Evolutionary conservation across 2,888 invertebrate genomes (phyloP).

Genomic region (Anodontia alba): DNA sequence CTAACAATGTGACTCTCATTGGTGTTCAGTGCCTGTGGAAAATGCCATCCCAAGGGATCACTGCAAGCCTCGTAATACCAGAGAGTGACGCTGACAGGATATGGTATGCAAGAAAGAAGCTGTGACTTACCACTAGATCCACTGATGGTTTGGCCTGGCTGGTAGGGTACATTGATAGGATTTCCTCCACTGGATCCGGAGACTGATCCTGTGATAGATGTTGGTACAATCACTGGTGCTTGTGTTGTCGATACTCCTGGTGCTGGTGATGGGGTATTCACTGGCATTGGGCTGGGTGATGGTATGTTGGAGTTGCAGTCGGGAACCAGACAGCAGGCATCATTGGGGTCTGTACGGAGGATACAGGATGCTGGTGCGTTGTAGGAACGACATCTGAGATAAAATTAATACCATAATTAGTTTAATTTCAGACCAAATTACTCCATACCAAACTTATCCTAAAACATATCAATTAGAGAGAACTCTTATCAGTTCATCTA

Average conservation of each 20-base stretch:
- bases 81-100: too few relatives aligned
- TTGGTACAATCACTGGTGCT: conserved; percentile 60
- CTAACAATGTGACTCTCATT: too few relatives aligned
- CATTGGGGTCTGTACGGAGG: conserved; percentile 61
- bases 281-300: conserved; percentile 59
- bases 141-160: conserved; percentile 18
- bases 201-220: conserved; percentile 65
- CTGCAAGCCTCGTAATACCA: too few relatives aligned
- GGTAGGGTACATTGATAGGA: conserved; percentile 43
- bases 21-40: too few relatives aligned
- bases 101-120: too few relatives aligned
- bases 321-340: conserved; percentile 69
- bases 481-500: too few relatives aligned
- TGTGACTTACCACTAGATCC: conserved; percentile 34
- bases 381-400: conserved; percentile 66
- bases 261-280: conserved; percentile 16
- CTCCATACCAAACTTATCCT: too few relatives aligned
- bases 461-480: too few relatives aligned
- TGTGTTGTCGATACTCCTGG: conserved; percentile 63
- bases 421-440: too few relatives aligned
- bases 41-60: too few relatives aligned
- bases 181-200: conserved; percentile 63
- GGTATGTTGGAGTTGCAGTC: conserved; percentile 66
- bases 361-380: conserved; percentile 55
- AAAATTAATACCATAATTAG: background rate